Conservation (phyloP, 2,113 vertebrate genomes). For the Okapia johnstoni region DNA sequence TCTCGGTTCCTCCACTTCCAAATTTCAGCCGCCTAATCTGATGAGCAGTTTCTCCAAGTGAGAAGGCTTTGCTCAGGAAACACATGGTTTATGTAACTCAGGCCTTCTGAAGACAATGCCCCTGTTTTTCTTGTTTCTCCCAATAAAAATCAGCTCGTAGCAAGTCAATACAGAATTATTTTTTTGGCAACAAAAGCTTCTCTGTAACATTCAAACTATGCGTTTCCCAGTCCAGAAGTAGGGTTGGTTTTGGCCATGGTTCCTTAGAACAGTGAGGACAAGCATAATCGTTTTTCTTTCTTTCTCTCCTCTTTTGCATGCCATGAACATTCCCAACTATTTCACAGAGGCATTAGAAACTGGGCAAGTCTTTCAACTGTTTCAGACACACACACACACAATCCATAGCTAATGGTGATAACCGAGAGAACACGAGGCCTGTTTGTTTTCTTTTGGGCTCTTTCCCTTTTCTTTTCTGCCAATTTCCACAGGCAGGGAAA, state of each 20-base stretch:
- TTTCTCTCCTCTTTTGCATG: background rate
- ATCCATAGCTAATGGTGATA: background rate
- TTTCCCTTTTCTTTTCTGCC: constrained; percentile 57
- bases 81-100: background rate
- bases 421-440: background rate
- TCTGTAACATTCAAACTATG: background rate
- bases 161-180: background rate
- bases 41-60: background rate
- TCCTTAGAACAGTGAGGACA: background rate
- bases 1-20: background rate
- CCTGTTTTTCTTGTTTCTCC: constrained; percentile 20
- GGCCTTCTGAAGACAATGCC: constrained; percentile 15
- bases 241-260: background rate
- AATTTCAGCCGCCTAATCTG: background rate
- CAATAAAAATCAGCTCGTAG: background rate
- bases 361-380: background rate
- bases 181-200: background rate
- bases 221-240: background rate
- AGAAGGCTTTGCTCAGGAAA: background rate
- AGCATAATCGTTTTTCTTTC: background rate
- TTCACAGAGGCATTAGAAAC: background rate
- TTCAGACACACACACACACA: background rate
- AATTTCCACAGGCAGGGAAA: constrained; percentile 61
- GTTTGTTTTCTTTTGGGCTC: constrained; percentile 53
- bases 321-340: background rate